Base-by-base conservation (phyloP, 2,888 invertebrate genomes). In the Tetranychus truncatus region DNA sequence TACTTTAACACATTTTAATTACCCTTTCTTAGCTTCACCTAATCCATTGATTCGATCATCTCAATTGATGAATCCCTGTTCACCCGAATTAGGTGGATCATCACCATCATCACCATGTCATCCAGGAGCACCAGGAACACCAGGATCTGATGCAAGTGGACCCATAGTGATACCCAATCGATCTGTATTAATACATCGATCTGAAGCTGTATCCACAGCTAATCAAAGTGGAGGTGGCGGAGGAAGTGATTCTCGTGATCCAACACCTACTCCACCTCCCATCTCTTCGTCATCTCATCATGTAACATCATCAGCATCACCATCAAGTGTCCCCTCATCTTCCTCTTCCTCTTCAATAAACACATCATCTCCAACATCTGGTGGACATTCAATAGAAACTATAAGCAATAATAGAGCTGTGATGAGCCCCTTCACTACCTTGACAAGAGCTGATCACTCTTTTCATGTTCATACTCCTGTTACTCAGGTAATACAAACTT, bases 381-480 rank as follows among this genome's bases (percentile, higher is more conserved):
- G 55, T 21, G 72, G 46, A 24, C 11, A 24, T 44, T 11, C 24
- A 24, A 72, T 72, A 8, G 46, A 72, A n/a, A 80, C 80, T 20
- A 24, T 24, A 20, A 24, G 21, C 21, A 20, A 18, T 24, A 83
- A 82, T 79, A 80, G 83, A 76, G 81, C 81, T 75, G 81, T 83
- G 76, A 82, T 84, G 82, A 82, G 82, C 80, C 83, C 83, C 65
- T 83, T 83, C 80, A 81, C 80, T 24, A 80, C 82, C 76, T 80
- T 82, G 45, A 80, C 81, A 75, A 81, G 83, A 76, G 82, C 82
- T 73, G 91, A 91, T 82, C 91, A 92, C 84, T 88, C 91, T 77
- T 94, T 93, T 86, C 94, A 94, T 84, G 94, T 93, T 86, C 94
- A 95, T 83, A 87, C 91, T 80, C 94, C 94, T 20, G 69, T 69